These are phyloP conservation scores for Actinostola sp. DNA, from an alignment of 92 coral and sea anemone genomes.

Conservation along the genomic window DNA sequence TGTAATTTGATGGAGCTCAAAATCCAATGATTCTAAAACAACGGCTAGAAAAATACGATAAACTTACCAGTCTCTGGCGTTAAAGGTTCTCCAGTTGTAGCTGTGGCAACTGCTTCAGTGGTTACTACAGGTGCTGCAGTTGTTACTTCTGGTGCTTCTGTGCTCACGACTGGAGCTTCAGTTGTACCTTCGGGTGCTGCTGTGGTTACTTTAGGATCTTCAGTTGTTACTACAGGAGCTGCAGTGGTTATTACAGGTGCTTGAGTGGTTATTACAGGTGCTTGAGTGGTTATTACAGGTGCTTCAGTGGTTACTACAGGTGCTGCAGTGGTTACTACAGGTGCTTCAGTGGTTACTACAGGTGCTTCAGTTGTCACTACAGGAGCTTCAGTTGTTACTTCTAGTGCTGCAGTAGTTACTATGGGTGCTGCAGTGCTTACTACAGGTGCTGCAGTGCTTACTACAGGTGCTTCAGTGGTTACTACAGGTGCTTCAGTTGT, in stretches of 20 bases:
- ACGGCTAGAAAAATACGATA: no score
- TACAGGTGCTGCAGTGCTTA: not conserved
- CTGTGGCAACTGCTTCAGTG: no score
- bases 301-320: not conserved
- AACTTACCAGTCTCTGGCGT: no score
- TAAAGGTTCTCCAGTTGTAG: no score
- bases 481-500: not conserved
- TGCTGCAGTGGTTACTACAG: not conserved
- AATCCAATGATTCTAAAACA: no score
- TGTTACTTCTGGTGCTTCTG: not conserved
- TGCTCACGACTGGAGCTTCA: not conserved
- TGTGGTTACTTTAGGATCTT: not conserved
- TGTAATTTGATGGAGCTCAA: no score
- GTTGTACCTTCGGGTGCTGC: not conserved
- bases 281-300: not conserved
- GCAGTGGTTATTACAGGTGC: not conserved
- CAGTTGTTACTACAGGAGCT: not conserved
- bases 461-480: conserved; percentile 7
- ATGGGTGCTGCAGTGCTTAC: not conserved
- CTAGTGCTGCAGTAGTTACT: not conserved
- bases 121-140: not conserved
- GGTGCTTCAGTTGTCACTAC: conserved; percentile 6
- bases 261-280: not conserved
- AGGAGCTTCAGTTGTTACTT: not conserved
- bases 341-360: not conserved